Evolutionary conservation across 2,113 vertebrate genomes (phyloP), one percentile per base, ranked within the genome.

Genomic region (Galemys pyrenaicus): DNA sequence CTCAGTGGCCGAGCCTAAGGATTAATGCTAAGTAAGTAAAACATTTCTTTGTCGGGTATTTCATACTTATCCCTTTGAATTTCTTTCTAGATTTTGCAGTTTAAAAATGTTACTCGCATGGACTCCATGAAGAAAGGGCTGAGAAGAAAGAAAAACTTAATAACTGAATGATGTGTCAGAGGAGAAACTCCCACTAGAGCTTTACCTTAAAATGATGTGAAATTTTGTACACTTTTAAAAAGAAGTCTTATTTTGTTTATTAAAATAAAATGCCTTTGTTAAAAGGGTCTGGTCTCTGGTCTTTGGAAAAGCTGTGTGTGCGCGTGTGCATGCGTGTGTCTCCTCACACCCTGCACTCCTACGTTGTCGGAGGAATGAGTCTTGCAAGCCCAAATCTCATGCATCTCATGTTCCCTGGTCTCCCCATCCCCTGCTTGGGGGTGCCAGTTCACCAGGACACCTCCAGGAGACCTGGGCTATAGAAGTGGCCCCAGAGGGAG

Each of bases 191-290:
- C 37, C 3, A 19, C 19, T 49, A 1, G 17, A 67, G 28, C 22
- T 84, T 67, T 56, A 85, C 51, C 58, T 89, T 91, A 64, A 90
- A 73, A 81, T 35, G 22, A 67, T 58, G 32, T 73, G 58, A 32
- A 24, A 54, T 84, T 92, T 86, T 85, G 11, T 80, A 81, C 39
- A 78, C 71, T 81, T 71, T 88, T 81, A 9, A 15, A 44, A 94
- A 75, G 56, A 94, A 84, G 17, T 19, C 30, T 37, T 79, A 74
- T 95, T 96, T 96, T 91, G 70, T 89, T 91, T 73, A 86, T 78
- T 80, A 28, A 92, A 96, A 91, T 95, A 86, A 93, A 97, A 83
- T 68, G 35, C 2, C 49, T 96, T 95, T 83, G 62, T 92, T 39
- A 83, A 74, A 82, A 67, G 11, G 13, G 11, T 19, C n/a, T n/a